These are phyloP conservation scores for Meghimatium bilineatum DNA, from an alignment of 2,888 invertebrate species.

Conservation along the genomic window DNA sequence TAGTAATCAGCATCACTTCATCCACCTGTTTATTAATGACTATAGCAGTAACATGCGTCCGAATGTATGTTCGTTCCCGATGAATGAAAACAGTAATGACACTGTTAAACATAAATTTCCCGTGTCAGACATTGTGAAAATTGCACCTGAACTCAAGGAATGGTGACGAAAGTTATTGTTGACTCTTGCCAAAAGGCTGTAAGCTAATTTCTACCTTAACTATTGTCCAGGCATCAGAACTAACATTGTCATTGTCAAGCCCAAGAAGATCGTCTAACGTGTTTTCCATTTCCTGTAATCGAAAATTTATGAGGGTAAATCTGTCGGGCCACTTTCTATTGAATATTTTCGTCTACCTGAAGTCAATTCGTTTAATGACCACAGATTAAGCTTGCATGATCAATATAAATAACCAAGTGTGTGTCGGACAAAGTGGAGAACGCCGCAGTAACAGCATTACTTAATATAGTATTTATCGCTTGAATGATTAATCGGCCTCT, in stretches of 20 bases:
- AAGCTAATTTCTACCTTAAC: not conserved
- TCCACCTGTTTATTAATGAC: no score
- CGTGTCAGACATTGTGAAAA: not conserved
- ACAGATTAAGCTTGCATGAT: no score
- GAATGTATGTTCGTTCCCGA: not conserved
- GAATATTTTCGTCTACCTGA: no score
- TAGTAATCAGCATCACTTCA: not conserved
- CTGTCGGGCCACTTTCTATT: not conserved
- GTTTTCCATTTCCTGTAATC: not conserved
- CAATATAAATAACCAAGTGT: no score
- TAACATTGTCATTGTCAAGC: not conserved
- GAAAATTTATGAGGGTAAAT: not conserved
- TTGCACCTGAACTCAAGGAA: not conserved
- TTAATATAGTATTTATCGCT: no score
- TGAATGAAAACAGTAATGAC: not conserved
- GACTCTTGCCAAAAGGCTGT: not conserved
- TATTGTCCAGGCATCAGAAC: not conserved
- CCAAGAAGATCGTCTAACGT: not conserved
- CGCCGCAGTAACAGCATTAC: no score
- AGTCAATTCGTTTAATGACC: no score
- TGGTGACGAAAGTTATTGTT: not conserved
- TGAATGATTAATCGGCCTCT: no score
- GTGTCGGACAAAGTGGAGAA: no score
- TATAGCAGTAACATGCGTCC: not conserved
- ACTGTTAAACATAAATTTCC: not conserved